Percentiles rank a stretch among this genome's conserved stretches.
These are phyloP conservation scores for Pimephales promelas DNA, from an alignment of 2,113 vertebrate species.

Conservation along the genomic window DNA sequence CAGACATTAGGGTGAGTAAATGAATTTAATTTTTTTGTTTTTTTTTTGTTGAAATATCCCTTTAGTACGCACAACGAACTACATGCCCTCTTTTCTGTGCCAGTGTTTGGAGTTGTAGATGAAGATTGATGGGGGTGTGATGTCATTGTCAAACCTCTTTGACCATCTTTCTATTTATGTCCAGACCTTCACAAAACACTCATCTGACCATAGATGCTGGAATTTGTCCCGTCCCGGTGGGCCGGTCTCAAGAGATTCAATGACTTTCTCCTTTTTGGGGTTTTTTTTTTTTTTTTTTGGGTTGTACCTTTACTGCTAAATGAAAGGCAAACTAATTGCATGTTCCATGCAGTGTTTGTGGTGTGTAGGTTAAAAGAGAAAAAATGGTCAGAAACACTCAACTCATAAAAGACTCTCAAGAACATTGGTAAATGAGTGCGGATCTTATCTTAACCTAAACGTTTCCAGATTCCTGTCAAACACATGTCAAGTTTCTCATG, in stretches of 20 bases:
- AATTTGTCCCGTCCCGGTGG: background rate
- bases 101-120: background rate
- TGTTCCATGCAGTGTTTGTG: background rate
- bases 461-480: constrained; percentile 20
- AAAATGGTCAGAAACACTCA: background rate
- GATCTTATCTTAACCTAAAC: constrained; percentile 11
- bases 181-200: constrained; percentile 17
- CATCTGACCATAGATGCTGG: background rate
- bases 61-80: background rate
- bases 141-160: constrained; percentile 9
- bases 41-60: background rate
- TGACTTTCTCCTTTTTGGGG: constrained; percentile 19
- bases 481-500: constrained; percentile 49
- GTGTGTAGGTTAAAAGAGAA: background rate
- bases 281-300: background rate
- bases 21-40: no score
- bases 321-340: background rate
- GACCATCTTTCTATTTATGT: constrained; percentile 29
- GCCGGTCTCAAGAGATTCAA: background rate
- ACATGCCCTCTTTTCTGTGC: background rate
- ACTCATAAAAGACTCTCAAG: background rate
- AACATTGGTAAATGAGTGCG: constrained; percentile 15
- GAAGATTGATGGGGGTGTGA: constrained; percentile 9
- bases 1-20: background rate
- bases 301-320: background rate